Percentiles rank a stretch among this genome's conserved stretches.
phyloP scores from a whole-genome alignment of 2,113 vertebrate species.

The Barnardius zonarius region DNA sequence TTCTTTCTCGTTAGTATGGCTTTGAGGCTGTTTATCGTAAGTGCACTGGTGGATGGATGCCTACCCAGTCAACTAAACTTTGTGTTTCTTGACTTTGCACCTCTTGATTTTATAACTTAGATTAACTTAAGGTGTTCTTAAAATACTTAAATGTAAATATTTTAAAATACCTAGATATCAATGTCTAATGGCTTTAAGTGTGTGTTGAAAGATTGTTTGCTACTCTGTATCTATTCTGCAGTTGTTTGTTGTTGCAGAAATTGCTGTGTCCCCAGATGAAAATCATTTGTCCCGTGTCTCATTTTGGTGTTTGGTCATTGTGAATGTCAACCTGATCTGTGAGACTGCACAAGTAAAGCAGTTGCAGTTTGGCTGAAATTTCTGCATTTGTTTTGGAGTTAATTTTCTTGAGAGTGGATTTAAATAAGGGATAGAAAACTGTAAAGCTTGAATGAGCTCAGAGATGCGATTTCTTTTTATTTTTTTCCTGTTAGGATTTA shows the following conservation, averaged over 20 bases:
- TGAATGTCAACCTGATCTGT: background rate
- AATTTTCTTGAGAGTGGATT: background rate
- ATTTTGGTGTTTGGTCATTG: background rate
- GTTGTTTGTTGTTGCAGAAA: background rate
- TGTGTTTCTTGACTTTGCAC: background rate
- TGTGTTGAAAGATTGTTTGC: background rate
- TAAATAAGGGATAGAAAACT: background rate
- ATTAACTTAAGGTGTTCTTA: background rate
- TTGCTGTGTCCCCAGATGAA: background rate
- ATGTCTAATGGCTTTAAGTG: background rate
- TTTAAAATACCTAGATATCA: background rate
- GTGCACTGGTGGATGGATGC: background rate
- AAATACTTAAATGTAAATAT: background rate
- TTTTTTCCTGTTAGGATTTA: background rate
- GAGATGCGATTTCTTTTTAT: background rate
- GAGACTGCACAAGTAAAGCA: background rate
- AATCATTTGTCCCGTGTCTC: background rate
- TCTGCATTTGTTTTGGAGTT: background rate
- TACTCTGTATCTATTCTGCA: background rate
- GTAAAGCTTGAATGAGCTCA: background rate
- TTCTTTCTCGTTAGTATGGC: background rate
- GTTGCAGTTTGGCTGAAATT: background rate
- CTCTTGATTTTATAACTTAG: background rate
- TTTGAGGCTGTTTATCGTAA: fast-evolving
- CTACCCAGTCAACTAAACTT: background rate